A percentile compares a stretch with the other conserved stretches of the same genome.
Evolutionary conservation across 2,113 vertebrate genomes (phyloP).

Genomic region (Seriola aureovittata): DNA sequence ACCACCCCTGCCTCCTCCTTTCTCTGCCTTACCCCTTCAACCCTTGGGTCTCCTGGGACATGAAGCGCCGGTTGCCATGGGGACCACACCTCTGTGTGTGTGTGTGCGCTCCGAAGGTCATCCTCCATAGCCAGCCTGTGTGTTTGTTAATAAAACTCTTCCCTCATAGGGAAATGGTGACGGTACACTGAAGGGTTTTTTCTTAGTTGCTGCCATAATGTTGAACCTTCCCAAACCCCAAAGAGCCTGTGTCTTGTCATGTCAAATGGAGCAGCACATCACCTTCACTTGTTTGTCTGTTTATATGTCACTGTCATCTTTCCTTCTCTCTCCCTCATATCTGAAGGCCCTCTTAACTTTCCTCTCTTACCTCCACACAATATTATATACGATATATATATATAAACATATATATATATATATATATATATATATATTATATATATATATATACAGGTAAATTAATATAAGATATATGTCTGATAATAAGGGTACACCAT

Average conservation of each 20-base stretch:
- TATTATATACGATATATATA: slow-evolving; percentile 64
- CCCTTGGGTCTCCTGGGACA: slow-evolving; percentile 68
- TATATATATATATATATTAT: slow-evolving; percentile 59
- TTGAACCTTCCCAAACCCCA: slow-evolving; percentile 42
- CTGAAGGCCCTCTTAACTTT: slow-evolving; percentile 6
- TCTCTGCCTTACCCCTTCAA: slow-evolving; percentile 54
- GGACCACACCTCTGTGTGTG: slow-evolving; percentile 57
- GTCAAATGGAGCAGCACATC: slow-evolving; percentile 45
- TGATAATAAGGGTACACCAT: slow-evolving; percentile 50
- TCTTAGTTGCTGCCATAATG: slow-evolving; percentile 50
- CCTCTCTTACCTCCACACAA: slow-evolving; percentile 25
- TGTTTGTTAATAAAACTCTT: slow-evolving; percentile 82
- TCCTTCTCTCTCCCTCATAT: slow-evolving; percentile 23
- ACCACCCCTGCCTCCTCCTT: slow-evolving; percentile 44
- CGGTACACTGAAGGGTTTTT: slow-evolving; percentile 58
- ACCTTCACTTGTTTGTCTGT: slow-evolving; percentile 45
- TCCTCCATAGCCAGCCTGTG: slow-evolving; percentile 73
- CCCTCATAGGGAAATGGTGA: slow-evolving; percentile 82
- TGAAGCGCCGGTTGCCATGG: slow-evolving; percentile 71
- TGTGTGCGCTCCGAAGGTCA: slow-evolving; percentile 58
- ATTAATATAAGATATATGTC: slow-evolving; percentile 72
- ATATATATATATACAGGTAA: slow-evolving; percentile 66
- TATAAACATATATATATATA: slow-evolving; percentile 43
- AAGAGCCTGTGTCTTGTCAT: slow-evolving; percentile 37
- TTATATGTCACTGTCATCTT: slow-evolving; percentile 46